Evolutionary conservation across 2,113 vertebrate species (phyloP).

Genomic region (Emydocephalus ijimae): DNA sequence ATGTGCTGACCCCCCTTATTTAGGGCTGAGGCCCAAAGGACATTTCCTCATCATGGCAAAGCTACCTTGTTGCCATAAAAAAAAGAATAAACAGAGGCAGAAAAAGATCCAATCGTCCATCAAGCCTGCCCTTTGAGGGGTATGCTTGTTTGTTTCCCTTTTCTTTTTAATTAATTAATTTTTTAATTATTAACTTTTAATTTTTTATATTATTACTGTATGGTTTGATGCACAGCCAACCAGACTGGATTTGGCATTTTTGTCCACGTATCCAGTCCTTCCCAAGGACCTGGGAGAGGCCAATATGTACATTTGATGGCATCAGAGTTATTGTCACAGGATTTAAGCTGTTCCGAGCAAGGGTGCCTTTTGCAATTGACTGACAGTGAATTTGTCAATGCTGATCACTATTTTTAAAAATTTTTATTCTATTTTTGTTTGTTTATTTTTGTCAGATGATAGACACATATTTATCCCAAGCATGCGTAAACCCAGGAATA

Average conservation of each 20-base stretch:
- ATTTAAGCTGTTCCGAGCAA: background rate
- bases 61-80: background rate
- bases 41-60: background rate
- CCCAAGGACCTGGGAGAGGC: background rate
- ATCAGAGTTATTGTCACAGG: background rate
- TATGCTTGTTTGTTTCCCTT: no score
- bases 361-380: background rate
- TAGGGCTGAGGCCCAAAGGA: background rate
- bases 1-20: constrained; percentile 3
- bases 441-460: background rate
- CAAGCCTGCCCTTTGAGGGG: no score
- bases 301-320: background rate
- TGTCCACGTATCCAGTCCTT: background rate
- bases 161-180: background rate
- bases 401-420: background rate
- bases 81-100: no score
- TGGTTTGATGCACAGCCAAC: background rate
- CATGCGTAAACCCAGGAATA: background rate
- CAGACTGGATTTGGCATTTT: background rate
- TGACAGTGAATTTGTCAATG: background rate
- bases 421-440: background rate
- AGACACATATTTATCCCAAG: background rate
- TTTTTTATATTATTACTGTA: background rate
- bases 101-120: no score
- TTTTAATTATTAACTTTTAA: background rate